A percentile compares a stretch with the other conserved stretches of the same genome.
phyloP scores from a whole-genome alignment of 2,113 vertebrate species.

The Antigone vipio region DNA sequence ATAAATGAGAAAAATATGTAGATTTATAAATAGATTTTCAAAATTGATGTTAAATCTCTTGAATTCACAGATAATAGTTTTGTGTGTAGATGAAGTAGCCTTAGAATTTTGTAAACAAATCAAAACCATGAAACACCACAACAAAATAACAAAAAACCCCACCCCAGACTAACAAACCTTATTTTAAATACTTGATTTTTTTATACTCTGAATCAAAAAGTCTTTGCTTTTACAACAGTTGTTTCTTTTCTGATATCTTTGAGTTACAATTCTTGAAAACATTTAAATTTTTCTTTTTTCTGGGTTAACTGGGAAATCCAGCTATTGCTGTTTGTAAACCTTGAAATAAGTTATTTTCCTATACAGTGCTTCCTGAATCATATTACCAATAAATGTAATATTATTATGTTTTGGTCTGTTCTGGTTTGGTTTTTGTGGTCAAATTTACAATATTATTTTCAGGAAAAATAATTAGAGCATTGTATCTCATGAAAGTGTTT shows the following conservation, averaged over 20 bases:
- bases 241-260: neutral
- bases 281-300: neutral
- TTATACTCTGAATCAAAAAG: neutral
- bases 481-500: neutral
- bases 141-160: fast-evolving
- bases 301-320: neutral
- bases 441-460: neutral
- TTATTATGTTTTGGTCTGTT: neutral
- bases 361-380: neutral
- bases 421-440: neutral
- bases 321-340: fast-evolving
- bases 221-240: neutral
- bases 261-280: neutral
- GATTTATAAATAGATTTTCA: neutral
- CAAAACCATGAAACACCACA: fast-evolving
- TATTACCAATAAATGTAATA: neutral
- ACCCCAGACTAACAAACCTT: fast-evolving
- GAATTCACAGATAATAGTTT: neutral
- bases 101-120: neutral
- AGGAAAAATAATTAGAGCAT: neutral
- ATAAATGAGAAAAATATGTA: neutral
- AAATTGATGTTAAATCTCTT: neutral
- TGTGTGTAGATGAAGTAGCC: fast-evolving
- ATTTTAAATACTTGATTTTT: neutral
- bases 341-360: neutral